Evolutionary conservation across 2,888 invertebrate species (phyloP), one percentile per base, ranked within the genome.

Genomic region (Aporophyla nigra): DNA sequence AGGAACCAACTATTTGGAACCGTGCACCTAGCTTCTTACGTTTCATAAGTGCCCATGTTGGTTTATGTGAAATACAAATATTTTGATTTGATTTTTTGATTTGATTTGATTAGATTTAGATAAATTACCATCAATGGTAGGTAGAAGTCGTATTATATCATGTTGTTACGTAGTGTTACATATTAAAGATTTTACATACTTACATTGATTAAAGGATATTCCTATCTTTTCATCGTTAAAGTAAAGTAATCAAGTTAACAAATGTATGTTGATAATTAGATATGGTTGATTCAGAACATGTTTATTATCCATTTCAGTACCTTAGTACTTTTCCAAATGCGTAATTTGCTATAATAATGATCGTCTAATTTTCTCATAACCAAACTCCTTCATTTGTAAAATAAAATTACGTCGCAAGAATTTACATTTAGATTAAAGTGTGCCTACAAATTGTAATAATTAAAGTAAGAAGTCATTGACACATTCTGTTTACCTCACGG

Each of bases 391-490:
- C 54, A 19, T 43, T 54, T 65, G 68, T 61, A 24, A 76, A 76
- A 56, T 65, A 65, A 61, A 62, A 61, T 53, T 2, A 66, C 43
- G 16, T 61, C 16, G 58, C 14, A 66, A 58, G 58, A n/a, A 67
- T 58, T 83, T 49, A 69, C 5, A 69, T 70, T 61, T 66, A 67
- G 27, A 74, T 74, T 61, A 70, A 54, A 77, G 21, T 54, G 24
- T 61, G 69, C 33, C 21, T 54, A 51, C 58, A 43, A 78, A 58
- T 54, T 65, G 14, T 58, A 59, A 14, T 33, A 65, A 49, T 59
- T 75, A 56, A 40, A 61, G 10, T 27, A 58, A 71, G 46, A 46
- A 71, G 59, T 84, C 75, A 71, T 65, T 79, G 75, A 82, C 84
- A 71, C 70, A 71, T 71, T 68, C 54, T 21, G 19, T 71, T 80